Conservation (phyloP, 2,797 vertebrate genomes). For the Alfaro cultratus region DNA sequence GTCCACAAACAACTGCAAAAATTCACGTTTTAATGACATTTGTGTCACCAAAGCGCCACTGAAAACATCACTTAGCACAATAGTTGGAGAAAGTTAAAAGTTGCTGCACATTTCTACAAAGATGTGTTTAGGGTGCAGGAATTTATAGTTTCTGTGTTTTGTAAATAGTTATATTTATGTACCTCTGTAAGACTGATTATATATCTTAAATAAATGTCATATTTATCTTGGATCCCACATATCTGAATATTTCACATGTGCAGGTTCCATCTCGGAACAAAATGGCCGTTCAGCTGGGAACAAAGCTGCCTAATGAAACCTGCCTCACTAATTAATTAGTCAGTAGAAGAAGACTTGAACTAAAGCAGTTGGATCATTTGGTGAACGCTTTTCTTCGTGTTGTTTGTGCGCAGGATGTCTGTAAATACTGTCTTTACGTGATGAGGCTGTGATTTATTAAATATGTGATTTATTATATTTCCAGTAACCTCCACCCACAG, state of each 20-base stretch:
- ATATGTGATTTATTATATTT: constrained; percentile 12
- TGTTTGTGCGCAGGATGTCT: constrained; percentile 14
- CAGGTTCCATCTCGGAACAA: constrained; percentile 2
- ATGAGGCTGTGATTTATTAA: constrained; percentile 12
- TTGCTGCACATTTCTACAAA: constrained; percentile 16
- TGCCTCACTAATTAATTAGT: background rate
- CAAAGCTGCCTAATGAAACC: constrained; percentile 1
- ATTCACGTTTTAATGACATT: background rate
- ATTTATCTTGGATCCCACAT: constrained; percentile 12
- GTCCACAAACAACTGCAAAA: too few relatives aligned
- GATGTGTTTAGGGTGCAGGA: constrained; percentile 48
- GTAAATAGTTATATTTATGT: constrained; percentile 77
- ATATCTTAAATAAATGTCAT: constrained; percentile 20
- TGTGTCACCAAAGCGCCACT: constrained; percentile 8
- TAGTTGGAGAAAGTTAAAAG: background rate
- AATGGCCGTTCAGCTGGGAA: constrained; percentile 12
- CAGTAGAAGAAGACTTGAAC: constrained; percentile 4
- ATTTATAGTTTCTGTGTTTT: constrained; percentile 60
- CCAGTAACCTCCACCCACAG: constrained; percentile 13
- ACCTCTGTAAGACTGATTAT: constrained; percentile 38
- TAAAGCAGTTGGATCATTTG: background rate
- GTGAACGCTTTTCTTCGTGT: background rate
- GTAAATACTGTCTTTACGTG: constrained; percentile 32
- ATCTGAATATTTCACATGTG: constrained; percentile 20
- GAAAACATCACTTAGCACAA: constrained; percentile 38